Base-by-base conservation (phyloP, 2,888 invertebrate species). In the Andrena bicolor region DNA sequence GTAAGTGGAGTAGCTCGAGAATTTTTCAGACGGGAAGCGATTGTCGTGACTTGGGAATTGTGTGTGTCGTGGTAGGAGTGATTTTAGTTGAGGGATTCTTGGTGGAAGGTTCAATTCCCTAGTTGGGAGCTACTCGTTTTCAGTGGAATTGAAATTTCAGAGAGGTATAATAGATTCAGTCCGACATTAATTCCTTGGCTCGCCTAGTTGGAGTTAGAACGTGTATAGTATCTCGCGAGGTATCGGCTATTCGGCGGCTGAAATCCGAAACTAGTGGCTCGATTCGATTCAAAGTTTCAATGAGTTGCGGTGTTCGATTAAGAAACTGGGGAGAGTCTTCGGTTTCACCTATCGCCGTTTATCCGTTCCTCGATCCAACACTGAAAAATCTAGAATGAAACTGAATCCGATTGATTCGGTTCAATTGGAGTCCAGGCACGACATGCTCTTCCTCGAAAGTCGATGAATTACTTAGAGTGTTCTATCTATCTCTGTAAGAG, bases 211-310 rank as follows among this genome's bases (percentile, higher is more conserved):
- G 56, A 64, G 32, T 64, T 79, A 16, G 30, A 35, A 16, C 1
- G 32, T 32, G 70, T 61, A 71, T 35, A 60, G 65, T 79, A 79
- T 65, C 79, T 28, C 51, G 71, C 48, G 65, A 30, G 13, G 70
- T 70, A 79, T 71, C 71, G 61, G 66, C 71, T 61, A 80, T 80
- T 71, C 66, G 53, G 26, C 23, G 56, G 80, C 13, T 63, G 26
- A 80, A 72, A 61, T 58, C 68, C 73, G 73, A 56, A 73, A 69
- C 63, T 81, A 41, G 73, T 73, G 56, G 64, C 20, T 26, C 81
- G 80, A 81, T 73, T 80, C 80, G 49, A 80, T 80, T 48, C 80
- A 80, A 80, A 81, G 81, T 81, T 81, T 81, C 80, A 69, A 73
- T 73, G 80, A 81, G 73, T 81, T 81, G 68, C 73, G 80, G 81